Evolutionary conservation across 2,797 vertebrate genomes (phyloP).

Genomic region (Melanotaenia pygmaea): DNA sequence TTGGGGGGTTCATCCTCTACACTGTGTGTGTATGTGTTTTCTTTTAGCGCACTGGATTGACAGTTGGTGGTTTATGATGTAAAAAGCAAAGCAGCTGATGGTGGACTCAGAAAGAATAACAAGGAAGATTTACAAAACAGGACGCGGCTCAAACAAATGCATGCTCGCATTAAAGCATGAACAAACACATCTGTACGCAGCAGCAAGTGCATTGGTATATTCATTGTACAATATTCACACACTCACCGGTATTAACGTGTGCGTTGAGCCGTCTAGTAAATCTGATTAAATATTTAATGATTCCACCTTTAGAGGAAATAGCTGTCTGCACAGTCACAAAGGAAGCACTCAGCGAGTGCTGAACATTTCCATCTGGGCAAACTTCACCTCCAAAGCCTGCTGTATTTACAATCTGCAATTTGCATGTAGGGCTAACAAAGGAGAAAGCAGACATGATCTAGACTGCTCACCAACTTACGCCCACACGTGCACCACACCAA

Average conservation of each 20-base stretch:
- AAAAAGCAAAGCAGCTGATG: conserved; percentile 73
- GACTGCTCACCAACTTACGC: conserved; percentile 57
- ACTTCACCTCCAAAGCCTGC: conserved; percentile 76
- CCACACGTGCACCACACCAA: conserved; percentile 48
- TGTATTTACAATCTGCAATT: conserved; percentile 71
- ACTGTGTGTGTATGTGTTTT: conserved; percentile 21
- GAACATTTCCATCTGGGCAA: conserved; percentile 79
- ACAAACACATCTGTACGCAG: conserved; percentile 57
- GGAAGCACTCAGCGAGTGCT: conserved; percentile 41
- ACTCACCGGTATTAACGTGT: conserved; percentile 38
- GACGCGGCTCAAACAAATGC: conserved; percentile 60
- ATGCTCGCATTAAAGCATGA: conserved; percentile 37
- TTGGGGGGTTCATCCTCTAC: conserved; percentile 9
- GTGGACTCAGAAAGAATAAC: conserved; percentile 47
- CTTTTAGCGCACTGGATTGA: conserved; percentile 42
- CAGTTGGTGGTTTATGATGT: conserved; percentile 57
- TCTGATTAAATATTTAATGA: conserved; percentile 73
- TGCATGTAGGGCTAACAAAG: conserved; percentile 73
- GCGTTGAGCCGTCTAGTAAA: conserved; percentile 50
- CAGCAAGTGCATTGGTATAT: conserved; percentile 48
- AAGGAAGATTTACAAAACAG: conserved; percentile 60
- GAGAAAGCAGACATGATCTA: conserved; percentile 62
- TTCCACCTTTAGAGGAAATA: conserved; percentile 67
- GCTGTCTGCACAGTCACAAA: conserved; percentile 62
- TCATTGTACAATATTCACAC: conserved; percentile 36